phyloP scores from a whole-genome alignment of 2,797 vertebrate species.

The Tenualosa ilisha region DNA sequence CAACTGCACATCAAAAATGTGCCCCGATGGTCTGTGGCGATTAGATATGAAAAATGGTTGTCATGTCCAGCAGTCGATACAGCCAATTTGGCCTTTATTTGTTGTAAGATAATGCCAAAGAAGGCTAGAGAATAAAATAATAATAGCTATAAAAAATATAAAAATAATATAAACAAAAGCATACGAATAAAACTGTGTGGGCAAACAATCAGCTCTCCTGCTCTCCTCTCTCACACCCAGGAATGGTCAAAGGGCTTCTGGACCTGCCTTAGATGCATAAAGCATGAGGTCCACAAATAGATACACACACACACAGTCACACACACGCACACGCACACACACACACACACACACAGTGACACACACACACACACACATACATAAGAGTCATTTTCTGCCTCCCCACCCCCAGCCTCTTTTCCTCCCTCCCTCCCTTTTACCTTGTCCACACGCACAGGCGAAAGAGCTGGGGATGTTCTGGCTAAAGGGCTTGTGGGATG shows the following conservation, averaged over 20 bases:
- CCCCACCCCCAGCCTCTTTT: neutral
- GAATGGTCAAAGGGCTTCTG: neutral
- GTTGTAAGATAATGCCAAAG: neutral
- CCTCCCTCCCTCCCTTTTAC: neutral
- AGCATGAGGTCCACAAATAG: constrained; percentile 2
- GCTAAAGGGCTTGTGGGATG: neutral
- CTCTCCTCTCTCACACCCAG: neutral
- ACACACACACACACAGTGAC: no score
- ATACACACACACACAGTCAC: neutral
- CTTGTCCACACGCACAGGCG: neutral
- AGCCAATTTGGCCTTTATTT: no score
- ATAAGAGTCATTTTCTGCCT: neutral
- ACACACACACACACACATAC: no score
- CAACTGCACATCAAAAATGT: neutral
- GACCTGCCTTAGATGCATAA: neutral
- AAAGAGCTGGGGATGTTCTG: neutral
- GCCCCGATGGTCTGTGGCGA: neutral
- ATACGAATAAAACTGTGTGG: neutral
- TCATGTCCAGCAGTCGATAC: no score
- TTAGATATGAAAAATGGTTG: neutral
- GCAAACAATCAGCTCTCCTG: neutral
- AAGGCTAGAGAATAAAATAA: neutral
- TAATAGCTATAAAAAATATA: neutral
- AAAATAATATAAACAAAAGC: neutral
- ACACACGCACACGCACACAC: neutral